Base-by-base conservation (phyloP, 2,113 vertebrate genomes). In the Crocuta crocuta region DNA sequence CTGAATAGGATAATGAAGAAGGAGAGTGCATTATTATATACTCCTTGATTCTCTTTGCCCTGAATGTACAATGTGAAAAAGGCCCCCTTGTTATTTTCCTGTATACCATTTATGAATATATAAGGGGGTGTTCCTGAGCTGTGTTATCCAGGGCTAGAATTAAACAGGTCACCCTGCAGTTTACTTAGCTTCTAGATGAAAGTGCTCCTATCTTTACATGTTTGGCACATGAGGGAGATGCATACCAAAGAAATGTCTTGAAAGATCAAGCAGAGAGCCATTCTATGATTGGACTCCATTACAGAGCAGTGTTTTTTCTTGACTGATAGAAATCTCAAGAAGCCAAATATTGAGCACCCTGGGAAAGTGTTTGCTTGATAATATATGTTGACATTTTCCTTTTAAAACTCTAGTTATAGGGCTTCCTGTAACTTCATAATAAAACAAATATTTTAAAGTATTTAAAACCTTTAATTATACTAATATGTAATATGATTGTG, bases 391-490 rank as follows among this genome's bases (percentile, higher is more conserved):
- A 35, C 3, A 53, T 91, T 91, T 58, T 53, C 53, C 26, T 71
- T 66, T 85, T 43, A 86, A 91, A 61, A 26, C 15, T 85, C n/a
- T 21, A 53, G 12, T 70, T 78, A 71, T 23, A 84, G 74, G 12
- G 4, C 17, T 86, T 3, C 71, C 89, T 95, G 10, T 79, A 92
- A 39, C 92, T 78, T 86, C 33, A 79, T 66, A 55, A 70, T 58
- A 63, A 39, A 83, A 65, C 13, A 45, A 45, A 45, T 16, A 45
- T 45, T 76, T 16, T 76, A 45, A 45, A 13, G 24, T 28, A 45
- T 76, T 48, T 79, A 33, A 81, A 80, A 91, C 43, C 53, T 63
- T 35, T 55, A 88, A 88, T 89, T 78, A 84, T 65, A 87, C 71
- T 33, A 58, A 45, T 12, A 15, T 21, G 2, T 76, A 19, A 45